These are phyloP conservation scores for Falcaria lacertinaria DNA, from an alignment of 2,888 invertebrate genomes.

Conservation along the genomic window DNA sequence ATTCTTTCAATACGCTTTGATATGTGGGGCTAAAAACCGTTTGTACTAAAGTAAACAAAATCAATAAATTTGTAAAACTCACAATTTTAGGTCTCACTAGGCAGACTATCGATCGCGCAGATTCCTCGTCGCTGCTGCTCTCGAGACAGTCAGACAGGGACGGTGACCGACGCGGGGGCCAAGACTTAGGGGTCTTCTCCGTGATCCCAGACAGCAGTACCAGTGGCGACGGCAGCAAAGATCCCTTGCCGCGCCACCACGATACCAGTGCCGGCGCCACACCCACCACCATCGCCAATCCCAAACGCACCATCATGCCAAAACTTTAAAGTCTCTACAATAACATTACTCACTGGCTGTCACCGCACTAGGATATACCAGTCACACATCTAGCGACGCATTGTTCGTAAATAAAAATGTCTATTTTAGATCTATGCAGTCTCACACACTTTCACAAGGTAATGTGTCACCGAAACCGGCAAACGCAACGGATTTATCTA, in stretches of 20 bases:
- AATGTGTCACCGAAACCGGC: constrained; percentile 50
- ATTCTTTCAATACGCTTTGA: no score
- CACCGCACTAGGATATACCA: constrained; percentile 37
- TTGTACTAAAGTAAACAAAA: no score
- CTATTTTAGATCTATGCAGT: constrained; percentile 63
- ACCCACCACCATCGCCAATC: constrained; percentile 74
- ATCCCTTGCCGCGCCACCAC: constrained; percentile 67
- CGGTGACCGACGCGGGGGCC: constrained; percentile 62
- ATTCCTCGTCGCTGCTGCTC: constrained; percentile 70
- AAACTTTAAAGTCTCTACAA: constrained; percentile 19
- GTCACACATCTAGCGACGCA: constrained; percentile 27
- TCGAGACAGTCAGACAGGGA: constrained; percentile 74
- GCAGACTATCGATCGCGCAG: constrained; percentile 68
- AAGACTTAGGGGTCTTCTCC: constrained; percentile 50
- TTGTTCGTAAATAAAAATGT: constrained; percentile 61
- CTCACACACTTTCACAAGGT: constrained; percentile 52
- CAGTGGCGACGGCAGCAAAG: constrained; percentile 45
- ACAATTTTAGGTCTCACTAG: constrained; percentile 70
- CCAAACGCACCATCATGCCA: constrained; percentile 63
- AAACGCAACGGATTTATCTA: constrained; percentile 44
- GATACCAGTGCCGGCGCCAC: constrained; percentile 74
- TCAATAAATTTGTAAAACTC: constrained; percentile 30
- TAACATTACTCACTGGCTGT: constrained; percentile 20
- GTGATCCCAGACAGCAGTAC: constrained; percentile 33
- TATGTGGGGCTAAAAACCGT: no score